These are phyloP conservation scores for Varanus salvator DNA, from an alignment of 2,113 vertebrate species.

Conservation along the genomic window DNA sequence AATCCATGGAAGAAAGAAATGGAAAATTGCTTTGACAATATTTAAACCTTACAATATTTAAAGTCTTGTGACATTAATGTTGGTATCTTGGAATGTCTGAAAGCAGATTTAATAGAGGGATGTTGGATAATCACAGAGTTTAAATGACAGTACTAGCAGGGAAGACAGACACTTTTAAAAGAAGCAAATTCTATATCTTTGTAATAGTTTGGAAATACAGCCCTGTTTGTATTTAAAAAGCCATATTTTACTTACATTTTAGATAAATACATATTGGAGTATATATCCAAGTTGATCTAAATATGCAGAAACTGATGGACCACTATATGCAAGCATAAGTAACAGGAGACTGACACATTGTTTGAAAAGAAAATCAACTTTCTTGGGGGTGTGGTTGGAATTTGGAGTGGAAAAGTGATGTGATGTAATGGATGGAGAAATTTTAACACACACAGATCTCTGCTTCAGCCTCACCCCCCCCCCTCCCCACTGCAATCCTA, in stretches of 20 bases:
- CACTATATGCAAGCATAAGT: neutral
- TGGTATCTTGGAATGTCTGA: constrained; percentile 12
- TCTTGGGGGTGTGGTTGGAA: neutral
- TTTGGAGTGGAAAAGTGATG: neutral
- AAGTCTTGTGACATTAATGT: constrained; percentile 18
- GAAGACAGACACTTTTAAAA: constrained; percentile 16
- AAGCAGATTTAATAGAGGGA: constrained; percentile 16
- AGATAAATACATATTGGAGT: neutral
- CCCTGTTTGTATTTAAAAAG: constrained; percentile 3
- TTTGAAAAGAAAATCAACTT: neutral
- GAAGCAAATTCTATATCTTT: neutral
- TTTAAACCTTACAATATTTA: constrained; percentile 34
- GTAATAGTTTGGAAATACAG: neutral
- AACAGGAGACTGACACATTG: neutral
- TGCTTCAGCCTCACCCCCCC: neutral
- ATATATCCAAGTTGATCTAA: neutral
- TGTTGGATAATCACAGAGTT: neutral
- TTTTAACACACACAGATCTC: neutral
- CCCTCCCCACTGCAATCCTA: neutral
- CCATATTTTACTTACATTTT: neutral
- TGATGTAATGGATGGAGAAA: neutral
- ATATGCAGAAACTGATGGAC: neutral
- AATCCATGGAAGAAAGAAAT: constrained; percentile 15
- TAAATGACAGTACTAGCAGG: constrained; percentile 25
- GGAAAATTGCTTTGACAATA: constrained; percentile 6